Conservation (phyloP, 2,888 invertebrate species). For the Chironomus riparius region DNA sequence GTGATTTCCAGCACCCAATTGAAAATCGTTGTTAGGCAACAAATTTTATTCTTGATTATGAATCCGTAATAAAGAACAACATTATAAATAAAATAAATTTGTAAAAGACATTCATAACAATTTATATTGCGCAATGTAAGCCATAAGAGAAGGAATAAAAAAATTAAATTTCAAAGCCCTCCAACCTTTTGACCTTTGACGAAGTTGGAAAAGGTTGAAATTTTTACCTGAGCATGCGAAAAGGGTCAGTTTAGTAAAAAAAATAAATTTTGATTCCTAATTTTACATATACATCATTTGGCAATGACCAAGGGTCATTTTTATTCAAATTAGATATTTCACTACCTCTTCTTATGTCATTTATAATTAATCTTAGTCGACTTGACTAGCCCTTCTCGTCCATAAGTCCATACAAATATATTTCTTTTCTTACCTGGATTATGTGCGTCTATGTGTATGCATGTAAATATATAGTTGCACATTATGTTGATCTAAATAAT, state of each 20-base stretch:
- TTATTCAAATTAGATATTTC: constrained; percentile 19
- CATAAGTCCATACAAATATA: not conserved
- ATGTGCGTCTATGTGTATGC: not conserved
- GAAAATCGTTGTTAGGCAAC: not conserved
- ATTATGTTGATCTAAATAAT: not conserved
- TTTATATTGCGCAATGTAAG: no score
- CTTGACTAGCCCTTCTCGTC: not conserved
- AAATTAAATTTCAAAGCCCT: not conserved
- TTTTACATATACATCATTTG: constrained; percentile 5
- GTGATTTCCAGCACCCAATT: constrained; percentile 9
- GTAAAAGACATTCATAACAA: no score
- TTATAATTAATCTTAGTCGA: constrained; percentile 10
- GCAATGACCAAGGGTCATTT: constrained; percentile 25
- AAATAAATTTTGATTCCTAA: not conserved
- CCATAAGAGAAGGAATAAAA: not conserved
- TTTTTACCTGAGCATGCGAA: constrained; percentile 18
- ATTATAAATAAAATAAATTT: not conserved
- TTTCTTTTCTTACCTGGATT: not conserved
- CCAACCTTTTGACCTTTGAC: constrained; percentile 17
- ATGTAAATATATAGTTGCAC: not conserved
- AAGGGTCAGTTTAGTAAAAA: constrained; percentile 6
- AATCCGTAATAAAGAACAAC: not conserved
- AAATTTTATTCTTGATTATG: constrained; percentile 1
- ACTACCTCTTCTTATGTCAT: not conserved
- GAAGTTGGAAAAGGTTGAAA: constrained; percentile 3